Base-by-base conservation (phyloP, 2,888 invertebrate genomes). In the Spodoptera exigua region DNA sequence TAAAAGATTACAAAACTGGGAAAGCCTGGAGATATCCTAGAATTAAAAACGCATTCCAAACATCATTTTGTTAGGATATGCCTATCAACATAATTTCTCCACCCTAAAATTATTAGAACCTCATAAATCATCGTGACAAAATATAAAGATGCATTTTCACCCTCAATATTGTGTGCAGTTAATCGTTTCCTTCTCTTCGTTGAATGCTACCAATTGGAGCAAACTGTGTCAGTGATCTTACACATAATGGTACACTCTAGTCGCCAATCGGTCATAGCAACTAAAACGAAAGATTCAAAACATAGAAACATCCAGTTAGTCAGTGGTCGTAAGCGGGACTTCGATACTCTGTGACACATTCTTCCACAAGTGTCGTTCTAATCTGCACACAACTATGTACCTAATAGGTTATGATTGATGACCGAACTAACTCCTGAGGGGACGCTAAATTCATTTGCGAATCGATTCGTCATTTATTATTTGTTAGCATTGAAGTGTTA, bases 401-500 rank as follows among this genome's bases (percentile, higher is more conserved):
- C 27, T 27, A 78, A 79, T 78, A 69, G 73, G 66, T 66, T 74
- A 81, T 89, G 89, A 89, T 89, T 86, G 86, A 89, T 89, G 83
- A 80, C 70, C 69, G 52, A 46, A 74, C 68, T 70, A 76, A 78
- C 62, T 64, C 54, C 66, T 73, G 78, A 79, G 82, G 86, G 85
- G 80, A 57, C 70, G 83, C 82, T 81, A 80, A 86, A 86, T 86
- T 86, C 78, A 86, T 90, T 89, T 82, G 69, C 63, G 62, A 83
- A 83, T 84, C 84, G 84, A 89, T 90, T 86, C 80, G 82, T 88
- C 89, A 88, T 88, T 84, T 81, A 79, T 82, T 80, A 82, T 82
- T 78, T 75, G 75, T 70, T 72, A 72, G 65, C 64, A 82, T 84
- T 78, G 81, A 80, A 75, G 80, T 83, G 74, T 78, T 84, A 80